Conservation (phyloP, 2,888 invertebrate species). For the Drosophila crucigera region DNA sequence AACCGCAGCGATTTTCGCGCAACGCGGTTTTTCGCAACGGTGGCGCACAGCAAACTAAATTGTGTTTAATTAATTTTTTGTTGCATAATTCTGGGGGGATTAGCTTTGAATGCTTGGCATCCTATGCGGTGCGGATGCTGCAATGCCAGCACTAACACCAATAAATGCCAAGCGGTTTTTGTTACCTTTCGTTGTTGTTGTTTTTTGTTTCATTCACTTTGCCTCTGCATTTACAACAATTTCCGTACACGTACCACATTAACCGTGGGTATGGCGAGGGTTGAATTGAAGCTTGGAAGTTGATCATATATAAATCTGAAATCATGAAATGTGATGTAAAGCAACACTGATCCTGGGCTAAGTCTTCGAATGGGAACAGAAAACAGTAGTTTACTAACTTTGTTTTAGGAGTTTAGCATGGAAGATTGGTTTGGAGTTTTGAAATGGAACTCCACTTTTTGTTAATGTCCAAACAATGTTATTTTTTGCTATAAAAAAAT, state of each 20-base stretch:
- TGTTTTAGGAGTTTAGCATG: background rate
- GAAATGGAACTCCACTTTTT: background rate
- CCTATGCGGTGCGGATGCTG: slow-evolving; percentile 38
- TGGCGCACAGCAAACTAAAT: slow-evolving; percentile 66
- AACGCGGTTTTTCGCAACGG: slow-evolving; percentile 68
- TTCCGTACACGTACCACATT: slow-evolving; percentile 58
- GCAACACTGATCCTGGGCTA: background rate
- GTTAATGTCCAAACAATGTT: background rate
- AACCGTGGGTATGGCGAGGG: slow-evolving; percentile 31
- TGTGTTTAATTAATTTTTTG: slow-evolving; percentile 79
- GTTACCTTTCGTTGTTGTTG: slow-evolving; percentile 1
- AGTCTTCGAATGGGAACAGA: background rate
- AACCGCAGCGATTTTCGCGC: slow-evolving; percentile 76
- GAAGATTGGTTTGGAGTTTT: background rate
- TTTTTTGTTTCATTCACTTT: slow-evolving; percentile 40
- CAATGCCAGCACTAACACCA: slow-evolving; percentile 42
- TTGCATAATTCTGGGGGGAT: slow-evolving; percentile 75
- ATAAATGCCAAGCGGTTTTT: slow-evolving; percentile 59
- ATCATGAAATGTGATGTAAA: background rate
- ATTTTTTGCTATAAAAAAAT: background rate
- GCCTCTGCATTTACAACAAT: slow-evolving; percentile 34
- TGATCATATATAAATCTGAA: background rate
- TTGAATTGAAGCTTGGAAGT: background rate
- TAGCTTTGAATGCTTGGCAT: slow-evolving; percentile 57
- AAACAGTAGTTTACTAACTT: background rate